Conservation (phyloP, 1,140 invertebrate genomes). For the fruit fly (Drosophila melanogaster) region DNA sequence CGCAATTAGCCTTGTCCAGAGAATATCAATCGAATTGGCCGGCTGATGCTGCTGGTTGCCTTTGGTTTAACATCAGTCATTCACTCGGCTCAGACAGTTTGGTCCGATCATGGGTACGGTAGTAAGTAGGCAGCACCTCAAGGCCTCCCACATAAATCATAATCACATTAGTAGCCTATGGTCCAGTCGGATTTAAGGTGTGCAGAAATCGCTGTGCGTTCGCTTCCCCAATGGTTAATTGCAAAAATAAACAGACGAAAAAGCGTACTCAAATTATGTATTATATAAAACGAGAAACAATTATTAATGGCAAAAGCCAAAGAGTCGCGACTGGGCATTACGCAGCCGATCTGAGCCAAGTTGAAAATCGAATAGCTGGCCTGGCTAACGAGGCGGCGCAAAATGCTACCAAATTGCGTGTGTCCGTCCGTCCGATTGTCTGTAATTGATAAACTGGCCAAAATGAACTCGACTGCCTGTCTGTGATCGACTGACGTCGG, state of each 20-base stretch:
- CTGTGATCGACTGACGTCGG: slow-evolving; percentile 29
- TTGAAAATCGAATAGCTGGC: slow-evolving; percentile 25
- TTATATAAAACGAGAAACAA: slow-evolving; percentile 69
- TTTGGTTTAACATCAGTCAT: slow-evolving; percentile 36
- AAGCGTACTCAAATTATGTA: slow-evolving; percentile 65
- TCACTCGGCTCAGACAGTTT: slow-evolving; percentile 24
- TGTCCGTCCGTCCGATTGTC: slow-evolving; percentile 47
- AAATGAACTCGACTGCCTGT: slow-evolving; percentile 57
- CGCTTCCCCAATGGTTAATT: slow-evolving; percentile 51
- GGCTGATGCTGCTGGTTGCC: slow-evolving; percentile 9
- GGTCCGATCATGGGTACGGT: neutral
- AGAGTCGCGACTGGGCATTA: slow-evolving; percentile 23
- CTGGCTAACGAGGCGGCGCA: slow-evolving; percentile 70
- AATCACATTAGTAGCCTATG: slow-evolving; percentile 70
- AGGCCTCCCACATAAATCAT: slow-evolving; percentile 76
- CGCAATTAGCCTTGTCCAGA: slow-evolving; percentile 63
- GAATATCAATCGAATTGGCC: slow-evolving; percentile 12
- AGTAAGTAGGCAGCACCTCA: slow-evolving; percentile 32
- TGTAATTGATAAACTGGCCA: slow-evolving; percentile 77
- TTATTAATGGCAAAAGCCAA: slow-evolving; percentile 72
- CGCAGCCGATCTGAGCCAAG: slow-evolving; percentile 45
- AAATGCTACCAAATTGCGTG: slow-evolving; percentile 64
- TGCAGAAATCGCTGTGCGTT: slow-evolving; percentile 46
- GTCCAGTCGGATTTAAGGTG: slow-evolving; percentile 7
- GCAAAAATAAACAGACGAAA: slow-evolving; percentile 38